Evolutionary conservation across 2,888 invertebrate species (phyloP).

Genomic region (Agrochola litura): DNA sequence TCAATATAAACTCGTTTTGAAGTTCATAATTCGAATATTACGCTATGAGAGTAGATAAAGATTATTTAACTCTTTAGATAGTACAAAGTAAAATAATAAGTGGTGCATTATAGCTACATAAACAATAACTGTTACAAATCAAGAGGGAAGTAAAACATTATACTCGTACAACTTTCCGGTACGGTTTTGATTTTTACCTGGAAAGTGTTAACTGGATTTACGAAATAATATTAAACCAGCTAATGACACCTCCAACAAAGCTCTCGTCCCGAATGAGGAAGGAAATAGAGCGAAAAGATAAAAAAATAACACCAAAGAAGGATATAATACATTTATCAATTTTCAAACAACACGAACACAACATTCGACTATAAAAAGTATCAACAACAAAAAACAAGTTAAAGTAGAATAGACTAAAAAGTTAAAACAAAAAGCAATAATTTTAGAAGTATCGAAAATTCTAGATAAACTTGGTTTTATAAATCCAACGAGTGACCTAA

Average conservation of each 20-base stretch:
- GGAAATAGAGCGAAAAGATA: constrained; percentile 57
- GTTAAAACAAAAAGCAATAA: background rate
- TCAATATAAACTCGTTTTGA: too few species aligned
- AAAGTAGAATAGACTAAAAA: background rate
- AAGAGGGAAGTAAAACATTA: background rate
- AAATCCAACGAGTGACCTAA: constrained; percentile 13
- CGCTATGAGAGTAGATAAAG: too few species aligned
- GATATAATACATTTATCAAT: constrained; percentile 45
- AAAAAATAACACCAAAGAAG: constrained; percentile 21
- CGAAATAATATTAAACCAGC: constrained; percentile 14
- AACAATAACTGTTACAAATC: background rate
- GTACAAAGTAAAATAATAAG: too few species aligned
- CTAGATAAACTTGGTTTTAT: constrained; percentile 2
- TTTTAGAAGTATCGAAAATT: background rate
- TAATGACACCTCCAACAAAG: constrained; percentile 35
- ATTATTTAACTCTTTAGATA: background rate
- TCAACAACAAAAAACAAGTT: background rate
- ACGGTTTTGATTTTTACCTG: background rate
- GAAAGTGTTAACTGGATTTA: constrained; percentile 8
- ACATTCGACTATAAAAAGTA: background rate
- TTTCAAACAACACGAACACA: constrained; percentile 27
- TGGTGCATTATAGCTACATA: too few species aligned
- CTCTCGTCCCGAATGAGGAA: constrained; percentile 18
- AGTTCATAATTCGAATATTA: too few species aligned
- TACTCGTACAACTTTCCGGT: too few species aligned